Evolutionary conservation across 2,113 vertebrate species (phyloP).

Genomic region (Oreotrochilus melanogaster): DNA sequence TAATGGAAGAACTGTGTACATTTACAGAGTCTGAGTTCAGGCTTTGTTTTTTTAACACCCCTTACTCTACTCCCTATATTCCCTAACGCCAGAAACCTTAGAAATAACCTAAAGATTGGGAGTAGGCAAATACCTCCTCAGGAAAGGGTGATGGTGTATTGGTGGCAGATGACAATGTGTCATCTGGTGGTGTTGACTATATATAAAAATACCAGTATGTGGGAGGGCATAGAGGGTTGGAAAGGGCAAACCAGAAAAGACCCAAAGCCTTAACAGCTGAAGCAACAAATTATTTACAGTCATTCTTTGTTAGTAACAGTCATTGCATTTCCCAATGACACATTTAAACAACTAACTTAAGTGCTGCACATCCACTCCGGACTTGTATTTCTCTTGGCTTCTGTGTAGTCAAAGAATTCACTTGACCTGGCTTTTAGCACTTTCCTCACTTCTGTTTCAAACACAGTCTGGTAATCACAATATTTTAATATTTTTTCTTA

Average conservation of each 20-base stretch:
- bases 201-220: slow-evolving; percentile 11
- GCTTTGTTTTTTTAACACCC: background rate
- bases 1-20: background rate
- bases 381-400: background rate
- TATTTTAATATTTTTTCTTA: background rate
- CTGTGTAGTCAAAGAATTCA: background rate
- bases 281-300: slow-evolving; percentile 30
- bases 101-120: background rate
- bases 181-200: background rate
- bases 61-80: background rate
- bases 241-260: slow-evolving; percentile 3
- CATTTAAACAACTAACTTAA: background rate
- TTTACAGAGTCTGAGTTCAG: background rate
- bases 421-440: background rate
- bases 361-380: background rate
- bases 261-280: slow-evolving; percentile 1
- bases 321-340: background rate
- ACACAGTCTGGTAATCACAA: background rate
- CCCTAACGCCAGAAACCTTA: background rate
- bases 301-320: background rate
- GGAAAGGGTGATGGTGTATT: background rate
- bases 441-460: background rate
- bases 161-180: slow-evolving; percentile 26
- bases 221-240: background rate
- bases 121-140: background rate